These are phyloP conservation scores for Staurois parvus DNA, from an alignment of 2,797 vertebrate species.

Conservation along the genomic window DNA sequence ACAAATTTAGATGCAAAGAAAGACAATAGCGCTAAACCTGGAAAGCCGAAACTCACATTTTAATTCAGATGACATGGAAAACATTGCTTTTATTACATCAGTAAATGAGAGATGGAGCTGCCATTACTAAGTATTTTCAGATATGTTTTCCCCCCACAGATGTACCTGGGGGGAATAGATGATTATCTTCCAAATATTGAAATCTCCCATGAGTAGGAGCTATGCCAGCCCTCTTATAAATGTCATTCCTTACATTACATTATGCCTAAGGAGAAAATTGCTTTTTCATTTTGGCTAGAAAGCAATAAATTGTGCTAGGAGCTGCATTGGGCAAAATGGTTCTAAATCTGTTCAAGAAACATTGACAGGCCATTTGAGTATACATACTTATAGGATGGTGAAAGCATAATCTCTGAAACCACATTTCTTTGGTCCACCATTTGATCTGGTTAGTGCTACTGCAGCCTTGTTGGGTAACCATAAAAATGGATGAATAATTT, in stretches of 20 bases:
- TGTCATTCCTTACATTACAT: background rate
- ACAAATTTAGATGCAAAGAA: background rate
- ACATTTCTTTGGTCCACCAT: too few species aligned
- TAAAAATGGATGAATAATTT: too few species aligned
- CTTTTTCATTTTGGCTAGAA: background rate
- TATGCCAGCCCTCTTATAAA: background rate
- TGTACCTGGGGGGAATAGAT: background rate
- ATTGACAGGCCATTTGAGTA: too few species aligned
- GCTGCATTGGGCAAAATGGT: background rate
- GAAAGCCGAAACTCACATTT: background rate
- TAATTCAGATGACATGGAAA: background rate
- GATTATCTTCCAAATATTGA: background rate
- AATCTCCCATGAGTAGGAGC: background rate
- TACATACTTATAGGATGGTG: too few species aligned
- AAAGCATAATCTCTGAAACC: too few species aligned
- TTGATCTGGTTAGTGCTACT: too few species aligned
- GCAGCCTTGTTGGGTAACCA: too few species aligned
- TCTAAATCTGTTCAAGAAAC: background rate
- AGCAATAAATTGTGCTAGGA: slow-evolving; percentile 1
- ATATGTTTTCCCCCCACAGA: background rate
- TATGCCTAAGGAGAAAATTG: background rate
- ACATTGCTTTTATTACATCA: background rate
- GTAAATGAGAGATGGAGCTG: background rate
- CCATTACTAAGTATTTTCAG: background rate
- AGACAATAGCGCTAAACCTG: background rate